These are phyloP conservation scores for Schizaphis graminum DNA, from an alignment of 2,888 invertebrate species.

Conservation along the genomic window DNA sequence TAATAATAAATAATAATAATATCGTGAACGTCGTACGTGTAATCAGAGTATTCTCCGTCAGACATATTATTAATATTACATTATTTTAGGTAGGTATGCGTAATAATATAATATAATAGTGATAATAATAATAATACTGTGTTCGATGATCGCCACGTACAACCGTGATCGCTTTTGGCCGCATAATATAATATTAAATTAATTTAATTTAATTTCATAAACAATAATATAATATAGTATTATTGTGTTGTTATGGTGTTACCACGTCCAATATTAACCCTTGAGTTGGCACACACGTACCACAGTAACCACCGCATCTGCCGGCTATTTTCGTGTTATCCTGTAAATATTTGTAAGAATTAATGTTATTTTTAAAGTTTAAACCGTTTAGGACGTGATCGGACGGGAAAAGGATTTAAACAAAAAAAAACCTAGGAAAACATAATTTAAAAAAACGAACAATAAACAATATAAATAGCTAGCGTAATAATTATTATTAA, in stretches of 20 bases:
- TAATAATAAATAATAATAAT: background rate
- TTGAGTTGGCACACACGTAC: slow-evolving; percentile 73
- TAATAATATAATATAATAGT: background rate
- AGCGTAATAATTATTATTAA: background rate
- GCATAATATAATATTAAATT: background rate
- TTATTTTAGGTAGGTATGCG: background rate
- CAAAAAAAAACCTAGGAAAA: background rate
- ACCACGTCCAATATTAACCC: slow-evolving; percentile 69
- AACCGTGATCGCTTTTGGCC: background rate
- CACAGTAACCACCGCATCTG: slow-evolving; percentile 82
- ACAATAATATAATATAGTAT: background rate
- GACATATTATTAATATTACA: slow-evolving; percentile 4
- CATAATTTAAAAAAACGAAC: background rate
- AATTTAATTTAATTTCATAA: background rate
- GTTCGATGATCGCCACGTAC: background rate
- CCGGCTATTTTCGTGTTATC: slow-evolving; percentile 75
- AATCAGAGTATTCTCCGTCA: background rate
- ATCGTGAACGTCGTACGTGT: background rate
- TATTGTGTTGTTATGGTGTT: slow-evolving; percentile 67
- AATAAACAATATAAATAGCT: background rate
- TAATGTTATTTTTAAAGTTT: background rate
- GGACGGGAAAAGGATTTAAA: background rate
- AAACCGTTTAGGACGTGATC: background rate
- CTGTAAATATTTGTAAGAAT: slow-evolving; percentile 70
- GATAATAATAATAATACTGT: slow-evolving; percentile 14